phyloP scores from a whole-genome alignment of 1,140 invertebrate species.

The Drosophila nasuta region DNA sequence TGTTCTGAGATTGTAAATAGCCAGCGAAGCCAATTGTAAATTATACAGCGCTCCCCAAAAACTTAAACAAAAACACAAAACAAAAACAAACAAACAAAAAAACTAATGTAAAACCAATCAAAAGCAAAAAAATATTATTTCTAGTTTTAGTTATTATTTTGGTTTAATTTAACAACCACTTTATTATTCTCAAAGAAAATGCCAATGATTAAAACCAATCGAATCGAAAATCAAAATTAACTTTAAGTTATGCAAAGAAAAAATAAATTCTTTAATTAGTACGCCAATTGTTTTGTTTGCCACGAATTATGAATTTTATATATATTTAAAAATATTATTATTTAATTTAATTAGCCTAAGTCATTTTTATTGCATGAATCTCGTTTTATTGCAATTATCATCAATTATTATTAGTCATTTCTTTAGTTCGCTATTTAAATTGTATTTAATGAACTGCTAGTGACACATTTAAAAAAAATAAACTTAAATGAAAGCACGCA shows the following conservation, averaged over 20 bases:
- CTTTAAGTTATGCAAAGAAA: constrained; percentile 68
- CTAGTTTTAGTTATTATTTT: constrained; percentile 52
- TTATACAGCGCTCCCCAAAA: constrained; percentile 62
- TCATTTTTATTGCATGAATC: constrained; percentile 53
- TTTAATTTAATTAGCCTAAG: constrained; percentile 53
- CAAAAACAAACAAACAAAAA: constrained; percentile 13
- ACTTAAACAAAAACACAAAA: neutral
- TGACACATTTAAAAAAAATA: constrained; percentile 10
- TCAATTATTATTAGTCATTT: constrained; percentile 36
- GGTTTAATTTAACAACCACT: constrained; percentile 54
- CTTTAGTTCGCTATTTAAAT: constrained; percentile 53
- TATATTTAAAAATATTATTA: constrained; percentile 50
- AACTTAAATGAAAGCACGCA: constrained; percentile 11
- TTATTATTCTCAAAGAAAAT: constrained; percentile 75
- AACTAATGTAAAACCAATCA: constrained; percentile 24
- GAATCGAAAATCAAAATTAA: constrained; percentile 71
- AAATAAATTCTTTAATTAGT: constrained; percentile 44
- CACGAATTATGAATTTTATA: constrained; percentile 47
- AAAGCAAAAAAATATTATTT: constrained; percentile 37
- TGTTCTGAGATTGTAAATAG: constrained; percentile 67
- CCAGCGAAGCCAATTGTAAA: constrained; percentile 66
- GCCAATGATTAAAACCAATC: constrained; percentile 51
- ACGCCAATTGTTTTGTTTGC: constrained; percentile 75
- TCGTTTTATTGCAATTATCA: constrained; percentile 54
- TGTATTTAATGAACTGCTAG: constrained; percentile 55